These are phyloP conservation scores for Rhincodon typus DNA, from an alignment of 2,797 vertebrate species.

Conservation along the genomic window DNA sequence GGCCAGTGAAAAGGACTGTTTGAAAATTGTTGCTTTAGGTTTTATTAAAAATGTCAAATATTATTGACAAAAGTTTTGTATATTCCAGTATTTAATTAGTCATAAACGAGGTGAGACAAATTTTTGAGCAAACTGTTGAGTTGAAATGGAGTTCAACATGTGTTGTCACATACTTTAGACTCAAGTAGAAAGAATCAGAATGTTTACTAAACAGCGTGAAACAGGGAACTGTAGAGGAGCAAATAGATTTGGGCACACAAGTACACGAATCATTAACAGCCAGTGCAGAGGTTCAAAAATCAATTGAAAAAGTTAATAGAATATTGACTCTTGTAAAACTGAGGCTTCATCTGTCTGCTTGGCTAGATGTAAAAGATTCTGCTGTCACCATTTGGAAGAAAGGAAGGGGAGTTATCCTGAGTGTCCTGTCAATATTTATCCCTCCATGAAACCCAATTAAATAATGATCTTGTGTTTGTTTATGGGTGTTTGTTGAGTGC, in stretches of 20 bases:
- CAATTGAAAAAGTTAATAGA: background rate
- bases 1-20: background rate
- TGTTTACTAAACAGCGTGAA: background rate
- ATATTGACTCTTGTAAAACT: background rate
- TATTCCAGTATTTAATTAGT: background rate
- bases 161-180: background rate
- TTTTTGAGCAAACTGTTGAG: background rate
- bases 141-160: background rate
- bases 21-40: background rate
- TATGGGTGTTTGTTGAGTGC: background rate
- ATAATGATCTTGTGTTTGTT: background rate
- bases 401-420: too few species aligned
- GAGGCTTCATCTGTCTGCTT: background rate
- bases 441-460: background rate
- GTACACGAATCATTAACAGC: background rate
- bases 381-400: background rate
- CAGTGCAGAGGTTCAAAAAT: background rate
- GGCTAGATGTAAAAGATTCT: background rate
- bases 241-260: background rate
- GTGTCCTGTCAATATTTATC: background rate
- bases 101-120: background rate
- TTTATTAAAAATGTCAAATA: background rate
- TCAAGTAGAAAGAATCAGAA: background rate
- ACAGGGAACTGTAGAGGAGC: background rate
- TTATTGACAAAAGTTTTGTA: background rate